A percentile compares a stretch with the other conserved stretches of the same genome.
Evolutionary conservation across 2,888 invertebrate genomes (phyloP).

Genomic region (Lumbricus terrestris): DNA sequence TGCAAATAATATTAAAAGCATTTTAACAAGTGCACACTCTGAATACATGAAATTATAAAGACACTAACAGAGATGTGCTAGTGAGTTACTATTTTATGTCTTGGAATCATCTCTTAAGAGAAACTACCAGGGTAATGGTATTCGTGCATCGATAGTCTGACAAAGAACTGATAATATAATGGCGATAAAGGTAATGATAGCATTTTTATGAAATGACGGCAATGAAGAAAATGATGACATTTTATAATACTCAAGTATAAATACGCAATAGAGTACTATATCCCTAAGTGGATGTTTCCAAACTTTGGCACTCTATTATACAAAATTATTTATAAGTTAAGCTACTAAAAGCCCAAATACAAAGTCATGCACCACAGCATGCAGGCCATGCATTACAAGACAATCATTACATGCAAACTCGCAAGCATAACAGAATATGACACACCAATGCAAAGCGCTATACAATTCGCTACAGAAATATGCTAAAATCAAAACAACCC

Average conservation of each 20-base stretch:
- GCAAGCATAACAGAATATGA: too few species aligned
- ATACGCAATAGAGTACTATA: background rate
- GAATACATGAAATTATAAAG: too few species aligned
- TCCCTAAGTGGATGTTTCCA: background rate
- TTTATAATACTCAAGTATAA: background rate
- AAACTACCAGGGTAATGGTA: too few species aligned
- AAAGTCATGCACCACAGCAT: background rate
- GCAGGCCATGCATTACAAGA: background rate
- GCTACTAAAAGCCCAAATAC: background rate
- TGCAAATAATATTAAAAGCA: background rate
- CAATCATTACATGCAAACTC: background rate
- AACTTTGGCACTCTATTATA: background rate
- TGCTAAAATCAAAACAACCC: background rate
- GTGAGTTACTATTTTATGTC: too few species aligned
- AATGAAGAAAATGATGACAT: background rate
- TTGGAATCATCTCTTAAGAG: too few species aligned
- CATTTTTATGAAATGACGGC: background rate
- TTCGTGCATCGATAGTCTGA: too few species aligned
- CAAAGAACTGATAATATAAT: background rate
- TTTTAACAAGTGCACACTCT: background rate
- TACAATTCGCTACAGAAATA: background rate
- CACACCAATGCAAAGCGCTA: background rate
- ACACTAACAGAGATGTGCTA: background rate
- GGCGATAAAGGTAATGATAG: background rate
- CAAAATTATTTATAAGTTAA: background rate